Evolutionary conservation across 1,140 invertebrate genomes (phyloP), one percentile per base, ranked within the genome.

Genomic region (Drosophila kikkawai): DNA sequence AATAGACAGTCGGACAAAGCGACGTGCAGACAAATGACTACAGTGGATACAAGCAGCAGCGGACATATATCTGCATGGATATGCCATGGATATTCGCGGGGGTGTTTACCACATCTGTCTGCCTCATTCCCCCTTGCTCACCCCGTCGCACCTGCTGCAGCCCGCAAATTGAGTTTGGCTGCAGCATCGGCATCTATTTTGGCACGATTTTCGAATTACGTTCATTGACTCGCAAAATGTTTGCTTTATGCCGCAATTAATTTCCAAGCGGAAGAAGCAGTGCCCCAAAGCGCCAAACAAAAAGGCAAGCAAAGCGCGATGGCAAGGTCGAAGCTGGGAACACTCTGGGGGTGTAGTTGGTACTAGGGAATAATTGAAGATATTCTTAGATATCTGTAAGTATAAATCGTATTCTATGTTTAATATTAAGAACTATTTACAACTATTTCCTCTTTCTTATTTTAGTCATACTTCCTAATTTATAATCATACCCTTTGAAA

Each of bases 161-260:
- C 65, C 60, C 36, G 42, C 77, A 74, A 71, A 71, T 75, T 71
- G 42, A 75, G 56, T 45, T 45, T 48, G 69, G 26, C 55, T 56
- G 37, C 59, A 64, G 74, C 82, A 90, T 75, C 85, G 74, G 74
- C 82, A 90, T 79, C 85, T 82, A 90, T 90, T 87, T 90, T 90
- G 85, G 85, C 85, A 90, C 85, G 85, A 90, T 90, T 90, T 90
- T 90, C 85, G 81, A 90, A 90, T 90, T 90, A 90, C 85, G 85
- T 91, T 85, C 85, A 90, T 90, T 86, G 85, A 90, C 85, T 90
- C 75, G 84, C 84, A 90, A 91, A 91, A 91, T 90, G 85, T 90
- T 88, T 90, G 81, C 63, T 85, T 90, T 90, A 90, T 90, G 85
- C 85, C 85, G 85, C 85, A 90, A 90, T 90, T 90, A 90, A 90